Evolutionary conservation across 2,888 invertebrate species (phyloP).

Genomic region (Rhingia rostrata): DNA sequence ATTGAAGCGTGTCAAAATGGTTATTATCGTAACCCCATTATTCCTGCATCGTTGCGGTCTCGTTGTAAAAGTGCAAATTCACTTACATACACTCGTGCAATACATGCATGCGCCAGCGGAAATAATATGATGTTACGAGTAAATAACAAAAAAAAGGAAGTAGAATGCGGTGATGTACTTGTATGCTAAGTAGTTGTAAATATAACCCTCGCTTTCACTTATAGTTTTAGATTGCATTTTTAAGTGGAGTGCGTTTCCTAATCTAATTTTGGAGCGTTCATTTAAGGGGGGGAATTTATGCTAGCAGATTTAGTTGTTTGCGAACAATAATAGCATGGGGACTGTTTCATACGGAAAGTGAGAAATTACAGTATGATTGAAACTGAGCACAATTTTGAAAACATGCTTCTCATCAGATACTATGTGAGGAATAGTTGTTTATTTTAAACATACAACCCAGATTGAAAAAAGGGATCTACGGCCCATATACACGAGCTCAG

Average conservation of each 20-base stretch:
- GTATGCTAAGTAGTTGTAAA: not conserved
- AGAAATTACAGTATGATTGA: not conserved
- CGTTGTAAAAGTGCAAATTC: slow-evolving; percentile 30
- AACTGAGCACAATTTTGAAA: too few species aligned
- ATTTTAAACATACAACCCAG: too few species aligned
- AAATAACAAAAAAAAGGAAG: slow-evolving; percentile 11
- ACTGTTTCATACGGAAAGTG: not conserved
- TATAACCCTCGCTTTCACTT: slow-evolving; percentile 8
- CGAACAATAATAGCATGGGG: not conserved
- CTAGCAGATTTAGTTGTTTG: not conserved
- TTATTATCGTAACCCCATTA: slow-evolving; percentile 44
- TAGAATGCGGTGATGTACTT: not conserved
- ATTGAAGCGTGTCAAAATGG: slow-evolving; percentile 27
- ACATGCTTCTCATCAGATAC: too few species aligned
- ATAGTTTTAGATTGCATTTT: not conserved
- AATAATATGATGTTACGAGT: slow-evolving; percentile 17
- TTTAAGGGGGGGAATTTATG: not conserved
- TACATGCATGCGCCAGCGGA: slow-evolving; percentile 23
- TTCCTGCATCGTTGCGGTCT: not conserved
- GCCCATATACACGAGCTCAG: too few species aligned
- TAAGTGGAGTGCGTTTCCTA: slow-evolving; percentile 10
- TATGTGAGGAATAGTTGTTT: too few species aligned
- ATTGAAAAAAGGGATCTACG: too few species aligned
- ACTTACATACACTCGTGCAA: not conserved
- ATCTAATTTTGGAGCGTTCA: not conserved